Evolutionary conservation across 2,797 vertebrate genomes (phyloP).

Genomic region (Aphelocoma californica): DNA sequence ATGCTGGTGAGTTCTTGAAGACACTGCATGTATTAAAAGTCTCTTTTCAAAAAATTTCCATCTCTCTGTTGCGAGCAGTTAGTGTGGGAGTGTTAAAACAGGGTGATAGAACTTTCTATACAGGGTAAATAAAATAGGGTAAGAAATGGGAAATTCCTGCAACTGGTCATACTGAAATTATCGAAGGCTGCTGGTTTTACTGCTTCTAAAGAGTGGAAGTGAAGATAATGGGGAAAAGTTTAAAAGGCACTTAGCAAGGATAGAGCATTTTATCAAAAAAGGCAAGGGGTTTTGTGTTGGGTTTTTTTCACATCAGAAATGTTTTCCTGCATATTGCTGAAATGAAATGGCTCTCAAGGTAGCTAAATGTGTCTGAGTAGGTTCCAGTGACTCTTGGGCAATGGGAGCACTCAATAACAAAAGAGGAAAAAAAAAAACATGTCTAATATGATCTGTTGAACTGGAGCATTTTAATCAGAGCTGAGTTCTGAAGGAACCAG

Average conservation of each 20-base stretch:
- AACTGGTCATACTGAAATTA: background rate
- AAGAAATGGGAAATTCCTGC: background rate
- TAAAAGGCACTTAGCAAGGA: background rate
- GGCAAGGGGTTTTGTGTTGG: background rate
- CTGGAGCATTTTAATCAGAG: slow-evolving; percentile 22
- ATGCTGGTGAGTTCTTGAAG: background rate
- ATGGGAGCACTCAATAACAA: background rate
- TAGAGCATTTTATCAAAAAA: background rate
- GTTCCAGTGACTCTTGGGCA: background rate
- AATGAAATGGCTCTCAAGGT: background rate
- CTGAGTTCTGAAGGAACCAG: slow-evolving; percentile 25
- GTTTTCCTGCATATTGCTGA: background rate
- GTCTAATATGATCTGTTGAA: background rate
- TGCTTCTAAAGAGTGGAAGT: background rate
- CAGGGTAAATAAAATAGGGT: background rate
- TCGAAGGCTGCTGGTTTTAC: background rate
- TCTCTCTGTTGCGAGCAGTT: background rate
- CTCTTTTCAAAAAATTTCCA: background rate
- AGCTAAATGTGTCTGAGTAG: background rate
- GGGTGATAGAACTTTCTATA: background rate
- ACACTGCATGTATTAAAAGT: background rate
- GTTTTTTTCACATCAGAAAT: background rate
- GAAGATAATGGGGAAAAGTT: background rate
- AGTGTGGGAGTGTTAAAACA: background rate
- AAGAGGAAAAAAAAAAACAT: background rate